phyloP scores from a whole-genome alignment of 2,113 vertebrate species.

The Toxotes chatareus region DNA sequence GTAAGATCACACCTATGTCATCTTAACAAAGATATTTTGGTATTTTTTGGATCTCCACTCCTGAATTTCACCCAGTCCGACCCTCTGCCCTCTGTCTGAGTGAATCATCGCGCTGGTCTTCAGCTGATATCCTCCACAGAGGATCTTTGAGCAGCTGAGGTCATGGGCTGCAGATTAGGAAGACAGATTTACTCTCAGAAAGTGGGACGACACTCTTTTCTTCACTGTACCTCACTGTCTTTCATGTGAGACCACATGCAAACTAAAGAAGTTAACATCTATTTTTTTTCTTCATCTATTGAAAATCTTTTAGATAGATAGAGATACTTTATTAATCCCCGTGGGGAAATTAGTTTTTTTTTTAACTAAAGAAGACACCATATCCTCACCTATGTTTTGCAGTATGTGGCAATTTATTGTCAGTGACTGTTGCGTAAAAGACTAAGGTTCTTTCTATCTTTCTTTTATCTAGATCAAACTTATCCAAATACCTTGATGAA shows the following conservation, averaged over 20 bases:
- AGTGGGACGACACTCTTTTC: conserved; percentile 41
- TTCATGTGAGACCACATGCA: background rate
- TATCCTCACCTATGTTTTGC: background rate
- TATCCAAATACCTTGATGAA: background rate
- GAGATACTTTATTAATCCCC: too few species aligned
- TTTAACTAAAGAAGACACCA: background rate
- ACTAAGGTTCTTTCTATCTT: background rate
- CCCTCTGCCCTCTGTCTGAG: background rate
- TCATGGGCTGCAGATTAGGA: conserved; percentile 62
- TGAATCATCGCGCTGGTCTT: conserved; percentile 7
- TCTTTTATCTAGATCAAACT: background rate
- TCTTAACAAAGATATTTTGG: background rate
- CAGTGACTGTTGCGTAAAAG: too few species aligned
- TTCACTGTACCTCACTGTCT: background rate
- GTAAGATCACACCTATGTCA: background rate
- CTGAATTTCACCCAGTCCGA: background rate
- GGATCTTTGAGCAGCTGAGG: conserved; percentile 62
- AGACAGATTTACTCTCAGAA: conserved; percentile 53
- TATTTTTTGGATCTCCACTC: background rate
- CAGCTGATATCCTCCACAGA: conserved; percentile 36
- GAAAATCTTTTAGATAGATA: background rate
- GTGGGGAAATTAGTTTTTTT: too few species aligned
- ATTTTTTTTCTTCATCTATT: background rate
- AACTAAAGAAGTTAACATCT: background rate
- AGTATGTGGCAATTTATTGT: too few species aligned